Evolutionary conservation across 2,113 vertebrate species (phyloP), one percentile per base, ranked within the genome.

Genomic region (Corynorhinus townsendii): DNA sequence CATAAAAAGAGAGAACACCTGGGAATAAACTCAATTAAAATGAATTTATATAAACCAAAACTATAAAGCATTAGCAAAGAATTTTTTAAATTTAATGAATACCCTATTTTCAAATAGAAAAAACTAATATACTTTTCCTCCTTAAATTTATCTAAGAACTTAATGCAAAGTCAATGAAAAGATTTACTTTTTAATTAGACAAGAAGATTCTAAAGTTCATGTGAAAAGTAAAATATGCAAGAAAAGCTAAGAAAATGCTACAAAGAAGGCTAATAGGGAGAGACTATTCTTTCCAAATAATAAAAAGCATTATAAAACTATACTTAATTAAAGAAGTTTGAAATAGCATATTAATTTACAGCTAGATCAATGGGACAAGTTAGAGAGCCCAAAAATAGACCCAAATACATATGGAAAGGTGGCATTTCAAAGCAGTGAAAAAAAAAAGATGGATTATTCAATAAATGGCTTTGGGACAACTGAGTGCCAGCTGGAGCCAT

Each of bases 341-440:
- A 73, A 93, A 64, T 40, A 77, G 30, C 28, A 45, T 81, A 59
- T 56, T 71, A 40, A 86, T 68, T 19, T 47, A 93, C 12, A 79
- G 59, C 26, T 69, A 84, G 40, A 82, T 82, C 75, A 93, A 38
- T 68, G 69, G 28, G 64, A 89, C 45, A 89, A 93, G 85, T 85
- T 71, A 90, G 22, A 72, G 66, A 33, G 47, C 20, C 62, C 79
- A 8, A 35, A 89, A 90, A 76, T 90, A 72, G 77, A 91, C 54
- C 56, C 66, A 89, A 93, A 71, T 43, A 81, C 62, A 73, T 92
- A 95, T 68, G 85, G 85, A 86, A 95, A n/a, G 38, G 33, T 47
- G 89, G 54, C 93, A 87, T 97, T 96, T 96, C 81, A 87, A 90
- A 95, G 45, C 43, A 79, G 38, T 15, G 52, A 11, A 24, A 35